Percentiles rank a stretch among this genome's conserved stretches.
These are phyloP conservation scores for Galerucella nymphaeae DNA, from an alignment of 2,888 invertebrate genomes.

Conservation along the genomic window DNA sequence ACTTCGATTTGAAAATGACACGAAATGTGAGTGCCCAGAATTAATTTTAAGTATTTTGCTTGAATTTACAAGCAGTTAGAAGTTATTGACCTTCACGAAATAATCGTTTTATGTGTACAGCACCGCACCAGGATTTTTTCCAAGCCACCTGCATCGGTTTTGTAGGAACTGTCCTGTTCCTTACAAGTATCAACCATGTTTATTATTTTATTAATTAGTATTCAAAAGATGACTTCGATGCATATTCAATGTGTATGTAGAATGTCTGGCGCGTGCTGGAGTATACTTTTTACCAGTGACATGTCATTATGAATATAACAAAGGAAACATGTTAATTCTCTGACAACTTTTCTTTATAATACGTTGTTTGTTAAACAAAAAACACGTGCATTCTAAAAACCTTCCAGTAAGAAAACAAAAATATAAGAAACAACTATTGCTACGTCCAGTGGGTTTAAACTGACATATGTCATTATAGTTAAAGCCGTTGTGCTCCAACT, in stretches of 20 bases:
- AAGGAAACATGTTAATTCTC: background rate
- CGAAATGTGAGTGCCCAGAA: conserved; percentile 17
- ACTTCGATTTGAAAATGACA: conserved; percentile 12
- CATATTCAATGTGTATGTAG: conserved; percentile 57
- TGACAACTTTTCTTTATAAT: background rate
- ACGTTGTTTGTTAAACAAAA: background rate
- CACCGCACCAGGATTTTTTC: conserved; percentile 38
- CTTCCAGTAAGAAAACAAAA: background rate
- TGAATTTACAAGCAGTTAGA: conserved; percentile 29
- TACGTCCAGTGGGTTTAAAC: too few species aligned
- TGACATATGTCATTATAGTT: too few species aligned
- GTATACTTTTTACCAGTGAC: conserved; percentile 48
- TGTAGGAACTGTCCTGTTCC: conserved; percentile 45
- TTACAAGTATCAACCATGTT: conserved; percentile 46
- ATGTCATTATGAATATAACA: conserved; percentile 18
- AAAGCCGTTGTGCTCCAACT: too few species aligned
- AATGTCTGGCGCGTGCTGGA: conserved; percentile 61
- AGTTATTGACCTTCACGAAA: conserved; percentile 37
- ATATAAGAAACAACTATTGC: background rate
- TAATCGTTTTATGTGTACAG: conserved; percentile 37
- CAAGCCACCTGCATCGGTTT: conserved; percentile 43
- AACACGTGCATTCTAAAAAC: background rate
- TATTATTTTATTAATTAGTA: conserved; percentile 48
- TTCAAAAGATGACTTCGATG: conserved; percentile 45
- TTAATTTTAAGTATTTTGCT: conserved; percentile 27